Conservation (phyloP, 2,888 invertebrate genomes). For the Phengaris alcon region DNA sequence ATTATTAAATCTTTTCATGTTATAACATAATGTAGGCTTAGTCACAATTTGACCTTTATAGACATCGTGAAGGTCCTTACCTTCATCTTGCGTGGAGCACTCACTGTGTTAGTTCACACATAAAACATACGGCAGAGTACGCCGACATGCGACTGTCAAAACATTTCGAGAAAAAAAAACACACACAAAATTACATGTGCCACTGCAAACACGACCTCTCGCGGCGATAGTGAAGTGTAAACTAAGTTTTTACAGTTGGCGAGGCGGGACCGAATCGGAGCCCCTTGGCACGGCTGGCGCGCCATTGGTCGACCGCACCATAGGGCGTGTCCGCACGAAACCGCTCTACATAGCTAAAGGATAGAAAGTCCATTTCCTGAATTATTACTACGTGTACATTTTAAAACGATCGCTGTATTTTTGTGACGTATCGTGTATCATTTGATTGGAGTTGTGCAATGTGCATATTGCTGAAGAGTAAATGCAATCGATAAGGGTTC, state of each 20-base stretch:
- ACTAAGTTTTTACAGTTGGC: slow-evolving; percentile 49
- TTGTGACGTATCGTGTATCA: slow-evolving; percentile 49
- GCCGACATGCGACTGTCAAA: slow-evolving; percentile 48
- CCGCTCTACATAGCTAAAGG: slow-evolving; percentile 47
- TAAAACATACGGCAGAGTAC: slow-evolving; percentile 46
- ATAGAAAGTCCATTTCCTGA: slow-evolving; percentile 49
- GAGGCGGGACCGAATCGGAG: slow-evolving; percentile 47
- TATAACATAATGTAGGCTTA: background rate
- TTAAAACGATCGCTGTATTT: slow-evolving; percentile 43
- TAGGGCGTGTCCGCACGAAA: slow-evolving; percentile 44
- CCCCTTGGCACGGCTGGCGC: slow-evolving; percentile 37
- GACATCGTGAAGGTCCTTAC: slow-evolving; percentile 42
- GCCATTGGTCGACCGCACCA: slow-evolving; percentile 48
- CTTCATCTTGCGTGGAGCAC: slow-evolving; percentile 61
- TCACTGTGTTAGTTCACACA: slow-evolving; percentile 46
- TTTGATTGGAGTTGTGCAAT: background rate
- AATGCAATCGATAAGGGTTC: background rate
- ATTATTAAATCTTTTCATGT: too few species aligned
- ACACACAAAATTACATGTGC: slow-evolving; percentile 25
- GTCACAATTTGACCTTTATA: background rate
- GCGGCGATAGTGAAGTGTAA: slow-evolving; percentile 48
- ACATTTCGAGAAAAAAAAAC: slow-evolving; percentile 41
- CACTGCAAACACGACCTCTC: slow-evolving; percentile 48
- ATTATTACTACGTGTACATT: slow-evolving; percentile 49
- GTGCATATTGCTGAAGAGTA: background rate